A percentile compares a stretch with the other conserved stretches of the same genome.
Conservation (phyloP, 2,797 vertebrate genomes). For the Gallinago nigripennis region DNA sequence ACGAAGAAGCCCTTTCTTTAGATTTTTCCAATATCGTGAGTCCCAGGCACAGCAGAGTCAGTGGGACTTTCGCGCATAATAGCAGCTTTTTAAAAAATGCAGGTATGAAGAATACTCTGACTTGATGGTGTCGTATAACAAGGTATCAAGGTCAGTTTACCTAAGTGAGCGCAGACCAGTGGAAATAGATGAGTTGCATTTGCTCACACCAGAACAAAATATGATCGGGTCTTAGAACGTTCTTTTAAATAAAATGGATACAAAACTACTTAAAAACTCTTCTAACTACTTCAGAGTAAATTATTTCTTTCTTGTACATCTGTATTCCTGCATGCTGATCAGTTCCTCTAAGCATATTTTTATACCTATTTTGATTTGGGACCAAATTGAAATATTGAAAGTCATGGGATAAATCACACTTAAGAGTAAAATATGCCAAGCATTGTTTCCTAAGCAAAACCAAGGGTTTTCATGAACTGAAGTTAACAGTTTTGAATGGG, state of each 20-base stretch:
- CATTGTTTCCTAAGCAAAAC: background rate
- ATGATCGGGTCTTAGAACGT: background rate
- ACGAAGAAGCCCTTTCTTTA: conserved; percentile 72
- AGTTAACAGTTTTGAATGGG: background rate
- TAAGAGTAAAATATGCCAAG: background rate
- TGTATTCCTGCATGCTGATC: background rate
- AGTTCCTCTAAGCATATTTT: background rate
- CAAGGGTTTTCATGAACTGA: background rate
- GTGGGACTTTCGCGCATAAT: conserved; percentile 74
- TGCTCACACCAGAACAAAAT: background rate
- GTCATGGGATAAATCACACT: background rate
- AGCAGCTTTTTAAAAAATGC: conserved; percentile 37
- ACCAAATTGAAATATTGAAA: background rate
- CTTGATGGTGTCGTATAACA: background rate
- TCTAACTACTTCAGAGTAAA: background rate
- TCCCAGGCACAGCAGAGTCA: conserved; percentile 43
- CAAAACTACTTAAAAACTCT: background rate
- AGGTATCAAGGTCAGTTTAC: background rate
- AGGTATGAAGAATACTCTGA: conserved; percentile 47
- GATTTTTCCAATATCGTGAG: conserved; percentile 65
- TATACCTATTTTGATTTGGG: background rate
- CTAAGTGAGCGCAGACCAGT: background rate
- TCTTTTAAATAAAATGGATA: background rate
- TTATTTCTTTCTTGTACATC: background rate
- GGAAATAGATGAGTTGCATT: background rate